Evolutionary conservation across 2,113 vertebrate genomes (phyloP).

Genomic region (Plotosus lineatus): DNA sequence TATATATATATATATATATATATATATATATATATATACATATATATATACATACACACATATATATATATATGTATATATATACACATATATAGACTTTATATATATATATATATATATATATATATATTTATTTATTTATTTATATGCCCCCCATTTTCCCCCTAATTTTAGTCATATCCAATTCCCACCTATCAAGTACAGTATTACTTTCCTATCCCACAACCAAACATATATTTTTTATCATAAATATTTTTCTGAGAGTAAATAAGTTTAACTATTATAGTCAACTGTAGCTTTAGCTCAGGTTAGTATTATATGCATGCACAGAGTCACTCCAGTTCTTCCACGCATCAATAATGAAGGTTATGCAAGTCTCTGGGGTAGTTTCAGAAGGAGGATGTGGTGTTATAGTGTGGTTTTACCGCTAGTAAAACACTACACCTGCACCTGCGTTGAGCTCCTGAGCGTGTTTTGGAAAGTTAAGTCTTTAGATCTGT

Average conservation of each 20-base stretch:
- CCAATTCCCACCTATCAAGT: too few relatives aligned
- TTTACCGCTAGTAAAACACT: constrained; percentile 56
- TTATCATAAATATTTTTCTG: neutral
- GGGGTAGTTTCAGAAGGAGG: constrained; percentile 53
- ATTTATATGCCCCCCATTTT: too few relatives aligned
- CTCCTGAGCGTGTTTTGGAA: constrained; percentile 51
- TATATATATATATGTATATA: too few relatives aligned
- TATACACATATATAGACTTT: too few relatives aligned
- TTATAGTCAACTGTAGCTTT: constrained; percentile 44
- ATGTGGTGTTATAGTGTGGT: constrained; percentile 68
- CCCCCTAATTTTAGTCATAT: too few relatives aligned
- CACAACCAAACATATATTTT: too few relatives aligned
- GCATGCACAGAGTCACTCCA: constrained; percentile 25
- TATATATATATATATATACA: too few relatives aligned
- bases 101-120: too few relatives aligned
- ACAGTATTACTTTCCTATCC: too few relatives aligned
- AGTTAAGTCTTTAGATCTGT: constrained; percentile 19
- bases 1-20: too few relatives aligned
- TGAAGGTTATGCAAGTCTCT: constrained; percentile 55
- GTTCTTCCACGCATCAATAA: constrained; percentile 30
- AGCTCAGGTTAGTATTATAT: constrained; percentile 68
- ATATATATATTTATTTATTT: too few relatives aligned
- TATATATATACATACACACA: too few relatives aligned
- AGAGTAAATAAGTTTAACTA: neutral
- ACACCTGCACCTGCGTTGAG: constrained; percentile 61